A percentile compares a stretch with the other conserved stretches of the same genome.
phyloP scores from a whole-genome alignment of 2,797 vertebrate genomes.

The Chelidonichthys spinosus region DNA sequence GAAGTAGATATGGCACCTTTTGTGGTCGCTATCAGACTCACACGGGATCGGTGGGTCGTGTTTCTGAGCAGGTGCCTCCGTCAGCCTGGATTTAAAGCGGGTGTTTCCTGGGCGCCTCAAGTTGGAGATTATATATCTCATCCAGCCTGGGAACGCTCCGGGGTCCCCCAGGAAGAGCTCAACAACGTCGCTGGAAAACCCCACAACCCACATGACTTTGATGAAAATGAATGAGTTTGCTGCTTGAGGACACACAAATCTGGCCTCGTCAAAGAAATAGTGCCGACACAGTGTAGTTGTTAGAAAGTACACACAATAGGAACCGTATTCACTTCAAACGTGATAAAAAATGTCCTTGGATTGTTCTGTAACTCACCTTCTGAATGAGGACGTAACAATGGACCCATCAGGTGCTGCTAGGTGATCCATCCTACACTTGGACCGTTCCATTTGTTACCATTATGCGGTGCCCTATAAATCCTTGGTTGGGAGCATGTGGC shows the following conservation, averaged over 20 bases:
- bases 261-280: too few species aligned
- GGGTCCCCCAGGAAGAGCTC: too few species aligned
- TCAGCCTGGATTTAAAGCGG: background rate
- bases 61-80: background rate
- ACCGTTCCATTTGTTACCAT: slow-evolving; percentile 68
- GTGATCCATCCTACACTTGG: slow-evolving; percentile 46
- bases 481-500: slow-evolving; percentile 48
- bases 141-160: too few species aligned
- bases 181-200: too few species aligned
- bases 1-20: background rate
- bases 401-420: slow-evolving; percentile 28
- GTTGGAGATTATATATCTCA: background rate
- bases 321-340: too few species aligned
- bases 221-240: too few species aligned
- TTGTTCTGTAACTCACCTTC: slow-evolving; percentile 17
- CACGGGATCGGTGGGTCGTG: background rate
- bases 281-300: too few species aligned
- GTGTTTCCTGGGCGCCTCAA: background rate
- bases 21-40: background rate
- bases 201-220: too few species aligned
- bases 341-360: background rate
- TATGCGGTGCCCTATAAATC: slow-evolving; percentile 67
- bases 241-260: too few species aligned
- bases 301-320: too few species aligned
- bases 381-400: slow-evolving; percentile 30